phyloP scores from a whole-genome alignment of 2,888 invertebrate genomes.

The Drosophila cognata region DNA sequence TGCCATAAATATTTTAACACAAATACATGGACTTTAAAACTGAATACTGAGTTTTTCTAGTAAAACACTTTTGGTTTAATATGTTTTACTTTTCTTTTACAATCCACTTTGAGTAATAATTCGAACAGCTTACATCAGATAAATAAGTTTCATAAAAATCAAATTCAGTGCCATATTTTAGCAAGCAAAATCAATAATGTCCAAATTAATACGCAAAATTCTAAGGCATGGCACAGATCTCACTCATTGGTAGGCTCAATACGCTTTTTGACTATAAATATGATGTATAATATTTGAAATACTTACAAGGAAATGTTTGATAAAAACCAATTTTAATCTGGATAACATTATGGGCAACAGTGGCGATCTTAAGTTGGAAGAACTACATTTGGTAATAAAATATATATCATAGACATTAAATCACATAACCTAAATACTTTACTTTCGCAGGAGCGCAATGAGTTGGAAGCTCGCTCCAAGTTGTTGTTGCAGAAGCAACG shows the following conservation, averaged over 20 bases:
- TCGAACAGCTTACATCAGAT: slow-evolving; percentile 11
- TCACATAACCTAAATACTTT: neutral
- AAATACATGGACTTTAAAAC: neutral
- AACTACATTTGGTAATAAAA: slow-evolving; percentile 28
- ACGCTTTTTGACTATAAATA: neutral
- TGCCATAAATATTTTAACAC: neutral
- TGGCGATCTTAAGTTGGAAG: slow-evolving; percentile 43
- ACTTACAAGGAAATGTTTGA: slow-evolving; percentile 38
- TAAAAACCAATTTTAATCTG: slow-evolving; percentile 45
- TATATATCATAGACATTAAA: neutral
- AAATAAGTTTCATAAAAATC: neutral
- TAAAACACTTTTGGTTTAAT: neutral
- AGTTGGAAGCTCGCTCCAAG: slow-evolving; percentile 17
- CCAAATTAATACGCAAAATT: slow-evolving; percentile 45
- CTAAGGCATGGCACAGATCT: slow-evolving; percentile 29
- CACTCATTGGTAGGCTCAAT: slow-evolving; percentile 25
- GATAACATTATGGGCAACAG: slow-evolving; percentile 22
- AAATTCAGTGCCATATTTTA: neutral
- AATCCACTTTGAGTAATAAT: slow-evolving; percentile 5
- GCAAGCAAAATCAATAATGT: slow-evolving; percentile 24
- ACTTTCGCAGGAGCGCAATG: slow-evolving; percentile 40
- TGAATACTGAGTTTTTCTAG: neutral
- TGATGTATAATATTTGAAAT: neutral
- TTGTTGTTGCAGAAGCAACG: slow-evolving; percentile 41
- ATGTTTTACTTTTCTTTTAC: neutral